A percentile compares a stretch with the other conserved stretches of the same genome.
These are phyloP conservation scores for Drosophila sp. DNA, from an alignment of 1,140 invertebrate species.

Conservation along the genomic window DNA sequence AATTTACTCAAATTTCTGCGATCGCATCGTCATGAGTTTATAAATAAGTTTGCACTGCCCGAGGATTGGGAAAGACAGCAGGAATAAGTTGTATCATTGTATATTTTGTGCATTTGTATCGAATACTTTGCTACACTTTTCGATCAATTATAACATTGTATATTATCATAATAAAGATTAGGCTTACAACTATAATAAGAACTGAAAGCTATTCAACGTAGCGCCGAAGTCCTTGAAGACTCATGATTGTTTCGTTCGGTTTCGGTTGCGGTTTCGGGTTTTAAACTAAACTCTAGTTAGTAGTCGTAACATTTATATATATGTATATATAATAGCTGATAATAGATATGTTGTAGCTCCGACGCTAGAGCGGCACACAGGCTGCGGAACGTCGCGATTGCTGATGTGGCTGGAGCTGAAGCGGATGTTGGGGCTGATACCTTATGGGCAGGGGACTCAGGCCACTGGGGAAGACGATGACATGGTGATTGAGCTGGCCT, in stretches of 20 bases:
- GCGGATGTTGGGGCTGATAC: slow-evolving; percentile 15
- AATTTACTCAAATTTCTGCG: slow-evolving; percentile 62
- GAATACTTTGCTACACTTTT: slow-evolving; percentile 27
- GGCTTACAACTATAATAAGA: slow-evolving; percentile 44
- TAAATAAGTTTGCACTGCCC: slow-evolving; percentile 57
- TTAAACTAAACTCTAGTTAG: slow-evolving; percentile 39
- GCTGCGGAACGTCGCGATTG: slow-evolving; percentile 13
- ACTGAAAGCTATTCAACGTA: slow-evolving; percentile 45
- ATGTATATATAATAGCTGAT: slow-evolving; percentile 22
- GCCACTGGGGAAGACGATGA: slow-evolving; percentile 79
- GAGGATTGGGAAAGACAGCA: slow-evolving; percentile 39
- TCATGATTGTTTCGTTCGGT: slow-evolving; percentile 14
- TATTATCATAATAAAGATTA: slow-evolving; percentile 26
- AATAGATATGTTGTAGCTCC: slow-evolving; percentile 1
- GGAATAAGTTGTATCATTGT: not conserved
- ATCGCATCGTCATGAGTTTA: slow-evolving; percentile 54
- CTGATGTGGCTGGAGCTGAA: slow-evolving; percentile 5
- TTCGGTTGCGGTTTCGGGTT: slow-evolving; percentile 20
- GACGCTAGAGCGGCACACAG: slow-evolving; percentile 44
- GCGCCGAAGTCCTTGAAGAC: slow-evolving; percentile 23
- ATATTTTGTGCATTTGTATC: slow-evolving; percentile 13
- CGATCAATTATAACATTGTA: slow-evolving; percentile 40
- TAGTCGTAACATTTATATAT: slow-evolving; percentile 27
- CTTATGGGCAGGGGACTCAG: slow-evolving; percentile 45
- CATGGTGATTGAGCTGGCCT: slow-evolving; percentile 78